Base-by-base conservation (phyloP, 2,797 vertebrate species). In the Pterois miles region DNA sequence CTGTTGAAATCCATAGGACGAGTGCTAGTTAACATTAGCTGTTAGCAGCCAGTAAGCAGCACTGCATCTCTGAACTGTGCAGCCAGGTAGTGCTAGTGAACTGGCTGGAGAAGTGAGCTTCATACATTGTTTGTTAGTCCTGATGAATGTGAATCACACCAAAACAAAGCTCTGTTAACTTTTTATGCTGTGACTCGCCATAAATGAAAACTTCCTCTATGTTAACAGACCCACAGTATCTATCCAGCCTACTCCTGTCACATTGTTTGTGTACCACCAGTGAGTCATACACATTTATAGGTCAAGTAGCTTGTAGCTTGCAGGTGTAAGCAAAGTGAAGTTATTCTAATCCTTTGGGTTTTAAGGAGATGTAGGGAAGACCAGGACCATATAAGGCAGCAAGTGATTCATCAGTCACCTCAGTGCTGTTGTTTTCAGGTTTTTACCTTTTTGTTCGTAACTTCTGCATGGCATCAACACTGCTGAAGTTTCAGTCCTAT, bases 121-220 rank as follows among this genome's bases (percentile, higher is more conserved):
- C 1, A 56, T 40, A 43, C 12, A 23, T 31, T 74, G 1, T 56
- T 69, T 48, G 0, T 0, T 2, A 23, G 14, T 8, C 8, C 38
- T 10, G n/a, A 13, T 29, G 18, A 58, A 59, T 23, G 14, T 33
- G 40, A 46, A 8, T 62, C 18, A 14, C 14, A 29, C 3, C 7
- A 29, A 18, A 36, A 71, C 46, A 34, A 48, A 56, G 12, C 18
- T 34, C 4, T 22, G 12, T n/a, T 57, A 6, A 34, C 10, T 8
- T 4, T 60, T 6, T 43, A 50, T 43, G 58, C 33, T 38, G 0
- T 54, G 65, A 72, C 27, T 59, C 0, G 0, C 31, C 2, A 8
- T 25, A 31, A 57, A 18, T 40, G 54, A 54, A 54, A 18, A 29
- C 70, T 67, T 74, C 70, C 50, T 78, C 38, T 62, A n/a, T 56